Evolutionary conservation across 37 sponge, comb jelly and placozoan genomes (phyloP).

Genomic region (Beroe forskalii): DNA sequence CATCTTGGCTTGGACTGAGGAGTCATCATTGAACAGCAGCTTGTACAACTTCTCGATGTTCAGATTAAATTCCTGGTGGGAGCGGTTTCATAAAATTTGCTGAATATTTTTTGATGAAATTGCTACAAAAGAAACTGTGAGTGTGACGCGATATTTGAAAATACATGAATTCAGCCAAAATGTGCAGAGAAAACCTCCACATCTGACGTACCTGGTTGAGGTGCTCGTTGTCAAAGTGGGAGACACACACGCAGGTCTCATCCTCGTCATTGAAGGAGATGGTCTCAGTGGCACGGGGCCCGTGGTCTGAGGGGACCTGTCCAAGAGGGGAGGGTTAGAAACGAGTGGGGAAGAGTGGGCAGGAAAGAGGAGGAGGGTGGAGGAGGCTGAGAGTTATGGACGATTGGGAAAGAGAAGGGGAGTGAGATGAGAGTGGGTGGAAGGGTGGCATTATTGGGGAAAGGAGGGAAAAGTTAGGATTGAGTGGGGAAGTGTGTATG

Average conservation of each 20-base stretch:
- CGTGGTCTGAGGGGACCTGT: constrained; percentile 65
- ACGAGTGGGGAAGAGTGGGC: background rate
- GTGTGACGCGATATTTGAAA: no score
- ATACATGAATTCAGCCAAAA: no score
- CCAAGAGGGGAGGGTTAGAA: no score
- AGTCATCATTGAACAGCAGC: constrained; percentile 39
- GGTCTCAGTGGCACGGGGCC: constrained; percentile 7
- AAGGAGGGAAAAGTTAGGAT: background rate
- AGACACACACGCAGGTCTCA: constrained; percentile 61
- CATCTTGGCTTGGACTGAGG: constrained; percentile 38
- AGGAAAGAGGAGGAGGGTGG: background rate
- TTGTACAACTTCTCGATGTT: constrained; percentile 60
- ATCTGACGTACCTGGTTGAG: constrained; percentile 60
- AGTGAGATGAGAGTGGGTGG: background rate
- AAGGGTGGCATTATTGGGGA: background rate
- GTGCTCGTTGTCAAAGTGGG: constrained; percentile 53
- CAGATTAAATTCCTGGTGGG: constrained; percentile 42
- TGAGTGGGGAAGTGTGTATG: no score
- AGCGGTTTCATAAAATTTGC: no score
- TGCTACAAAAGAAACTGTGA: no score
- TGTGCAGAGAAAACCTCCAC: no score
- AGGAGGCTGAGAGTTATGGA: background rate
- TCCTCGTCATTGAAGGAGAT: constrained; percentile 45
- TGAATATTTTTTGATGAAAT: no score
- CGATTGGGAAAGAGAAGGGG: no score